Base-by-base conservation (phyloP, 1,140 invertebrate genomes). In the Drosophila sulfurigaster region DNA sequence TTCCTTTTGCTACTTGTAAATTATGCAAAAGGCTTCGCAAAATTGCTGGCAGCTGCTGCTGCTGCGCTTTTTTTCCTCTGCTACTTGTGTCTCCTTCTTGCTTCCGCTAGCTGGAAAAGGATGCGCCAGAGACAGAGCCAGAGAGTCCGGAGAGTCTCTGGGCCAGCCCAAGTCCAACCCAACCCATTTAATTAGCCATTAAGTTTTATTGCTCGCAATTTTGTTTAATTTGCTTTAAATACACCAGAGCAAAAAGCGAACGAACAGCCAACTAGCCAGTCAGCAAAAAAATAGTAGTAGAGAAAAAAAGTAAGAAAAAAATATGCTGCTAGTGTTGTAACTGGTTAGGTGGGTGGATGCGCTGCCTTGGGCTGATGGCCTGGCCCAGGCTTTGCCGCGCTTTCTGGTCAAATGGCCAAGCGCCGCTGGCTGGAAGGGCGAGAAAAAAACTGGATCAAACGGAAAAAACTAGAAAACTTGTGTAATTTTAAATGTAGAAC, bases 161-260 rank as follows among this genome's bases (percentile, higher is more conserved):
- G 78, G 51, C 13, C 35, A 70, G 82, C 59, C 68, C 83, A 54
- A 57, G 74, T 56, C 81, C 81, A 63, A 60, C 80, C 85, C 83
- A 89, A 71, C 78, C 85, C 83, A 88, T 88, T 88, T 88, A 88
- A 88, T 88, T 88, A 88, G 78, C 85, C 85, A 88, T 88, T 88
- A 88, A 88, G 85, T 88, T 88, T 88, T 88, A 88, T 88, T 88
- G 85, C 85, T 79, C 71, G 75, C 85, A 89, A 89, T 88, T 88
- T 88, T 88, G 85, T 89, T 88, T 88, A 88, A 88, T 88, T 88
- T 88, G 85, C 85, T 85, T 88, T 88, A 88, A 89, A 85, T 89
- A 90, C 81, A 85, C 81, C 52, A 54, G 52, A 56, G 67, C 48
- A 81, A 56, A 76, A 69, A 74, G 57, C 46, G 32, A 49, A 38